Conservation (phyloP, 2,113 vertebrate genomes). For the Sorex fumeus region DNA sequence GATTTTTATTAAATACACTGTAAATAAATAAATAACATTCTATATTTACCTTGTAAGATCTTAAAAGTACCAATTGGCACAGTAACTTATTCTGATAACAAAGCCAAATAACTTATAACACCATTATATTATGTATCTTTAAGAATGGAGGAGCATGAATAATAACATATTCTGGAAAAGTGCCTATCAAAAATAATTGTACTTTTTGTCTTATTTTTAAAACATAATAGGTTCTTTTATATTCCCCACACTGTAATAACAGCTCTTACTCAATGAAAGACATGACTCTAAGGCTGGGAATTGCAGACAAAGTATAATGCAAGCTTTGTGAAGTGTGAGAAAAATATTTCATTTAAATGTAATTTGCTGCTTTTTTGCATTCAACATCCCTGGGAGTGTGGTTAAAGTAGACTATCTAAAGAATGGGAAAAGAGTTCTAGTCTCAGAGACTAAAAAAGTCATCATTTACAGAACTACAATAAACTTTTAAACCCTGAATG, state of each 20-base stretch:
- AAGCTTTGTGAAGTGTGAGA: background rate
- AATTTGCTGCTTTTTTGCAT: background rate
- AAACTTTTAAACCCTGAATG: background rate
- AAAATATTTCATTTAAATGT: constrained; percentile 17
- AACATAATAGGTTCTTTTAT: background rate
- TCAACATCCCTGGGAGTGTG: background rate
- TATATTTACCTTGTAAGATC: background rate
- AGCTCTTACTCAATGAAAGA: background rate
- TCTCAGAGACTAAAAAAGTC: constrained; percentile 34
- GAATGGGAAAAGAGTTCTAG: background rate
- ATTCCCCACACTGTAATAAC: background rate
- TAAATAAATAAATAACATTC: background rate
- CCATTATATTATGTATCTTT: background rate
- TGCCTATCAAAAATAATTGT: background rate
- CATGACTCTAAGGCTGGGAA: background rate
- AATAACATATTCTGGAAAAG: constrained; percentile 1
- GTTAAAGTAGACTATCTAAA: background rate
- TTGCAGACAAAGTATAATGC: background rate
- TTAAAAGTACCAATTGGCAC: background rate
- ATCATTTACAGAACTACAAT: background rate
- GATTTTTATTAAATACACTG: background rate
- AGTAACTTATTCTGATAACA: background rate
- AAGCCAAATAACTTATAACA: background rate
- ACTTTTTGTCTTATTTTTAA: background rate
- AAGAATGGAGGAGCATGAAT: background rate